Percentiles rank a stretch among this genome's conserved stretches.
Evolutionary conservation across 2,113 vertebrate genomes (phyloP).

Genomic region (Brienomyrus brachyistius): DNA sequence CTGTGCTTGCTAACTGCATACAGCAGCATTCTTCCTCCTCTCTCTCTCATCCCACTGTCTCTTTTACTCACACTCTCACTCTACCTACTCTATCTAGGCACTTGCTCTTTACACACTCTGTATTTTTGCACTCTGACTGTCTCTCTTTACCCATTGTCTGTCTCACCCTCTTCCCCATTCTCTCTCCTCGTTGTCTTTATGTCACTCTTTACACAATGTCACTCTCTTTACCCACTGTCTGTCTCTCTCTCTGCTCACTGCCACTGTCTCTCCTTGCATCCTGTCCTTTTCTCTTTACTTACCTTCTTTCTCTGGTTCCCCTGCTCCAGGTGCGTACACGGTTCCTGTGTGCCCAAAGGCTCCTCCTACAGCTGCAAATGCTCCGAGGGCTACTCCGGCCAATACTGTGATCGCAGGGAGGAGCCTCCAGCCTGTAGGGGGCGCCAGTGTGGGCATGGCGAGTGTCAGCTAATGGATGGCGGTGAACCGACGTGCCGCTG

Average conservation of each 20-base stretch:
- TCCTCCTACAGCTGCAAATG: constrained; percentile 78
- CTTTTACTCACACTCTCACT: background rate
- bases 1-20: background rate
- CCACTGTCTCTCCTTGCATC: background rate
- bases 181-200: too few relatives aligned
- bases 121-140: too few relatives aligned
- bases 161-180: background rate
- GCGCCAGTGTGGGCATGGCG: constrained; percentile 75
- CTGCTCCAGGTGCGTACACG: constrained; percentile 73
- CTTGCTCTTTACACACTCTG: too few relatives aligned
- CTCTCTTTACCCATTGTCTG: background rate
- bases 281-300: background rate
- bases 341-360: constrained; percentile 64
- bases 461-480: constrained; percentile 70
- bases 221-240: background rate
- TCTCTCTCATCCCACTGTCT: background rate
- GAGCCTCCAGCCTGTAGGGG: constrained; percentile 74
- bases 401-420: constrained; percentile 73
- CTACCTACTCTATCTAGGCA: background rate
- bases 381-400: constrained; percentile 72
- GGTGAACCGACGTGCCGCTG: constrained; percentile 79
- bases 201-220: too few relatives aligned
- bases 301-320: background rate
- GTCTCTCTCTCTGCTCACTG: background rate
- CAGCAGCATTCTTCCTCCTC: background rate